Conservation (phyloP, 2,113 vertebrate species). For the Alectura lathami region DNA sequence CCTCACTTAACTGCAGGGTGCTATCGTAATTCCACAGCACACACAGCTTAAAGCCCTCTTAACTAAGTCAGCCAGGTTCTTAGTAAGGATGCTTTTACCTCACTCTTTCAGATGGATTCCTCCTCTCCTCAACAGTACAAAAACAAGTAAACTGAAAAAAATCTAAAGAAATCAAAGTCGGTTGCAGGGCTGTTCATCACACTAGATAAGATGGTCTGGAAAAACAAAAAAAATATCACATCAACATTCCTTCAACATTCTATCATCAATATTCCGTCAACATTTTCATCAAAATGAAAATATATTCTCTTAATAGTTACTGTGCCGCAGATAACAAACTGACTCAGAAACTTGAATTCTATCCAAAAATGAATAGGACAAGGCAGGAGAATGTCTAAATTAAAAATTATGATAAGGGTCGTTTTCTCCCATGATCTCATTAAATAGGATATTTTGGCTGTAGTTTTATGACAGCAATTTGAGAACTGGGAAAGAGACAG, state of each 20-base stretch:
- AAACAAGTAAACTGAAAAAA: not conserved
- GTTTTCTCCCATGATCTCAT: constrained; percentile 51
- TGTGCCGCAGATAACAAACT: constrained; percentile 22
- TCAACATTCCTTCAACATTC: not conserved
- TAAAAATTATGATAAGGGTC: constrained; percentile 19
- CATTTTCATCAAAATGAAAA: not conserved
- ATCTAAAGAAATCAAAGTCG: not conserved
- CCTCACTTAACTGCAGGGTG: not conserved
- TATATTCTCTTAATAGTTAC: not conserved
- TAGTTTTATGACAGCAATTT: not conserved
- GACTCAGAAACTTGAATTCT: constrained; percentile 41
- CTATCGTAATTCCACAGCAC: not conserved
- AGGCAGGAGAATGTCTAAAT: not conserved
- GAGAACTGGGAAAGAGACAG: not conserved
- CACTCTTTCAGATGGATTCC: not conserved
- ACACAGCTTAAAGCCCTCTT: not conserved
- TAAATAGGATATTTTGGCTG: constrained; percentile 21
- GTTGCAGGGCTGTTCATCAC: not conserved
- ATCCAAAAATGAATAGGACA: constrained; percentile 8
- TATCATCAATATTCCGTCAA: not conserved
- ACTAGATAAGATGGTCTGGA: not conserved
- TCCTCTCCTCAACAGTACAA: not conserved
- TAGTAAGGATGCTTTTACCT: not conserved
- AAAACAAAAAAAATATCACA: not conserved
- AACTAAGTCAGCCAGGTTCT: not conserved